A percentile compares a stretch with the other conserved stretches of the same genome.
Evolutionary conservation across 2,888 invertebrate species (phyloP).

Genomic region (Norana najaformis): DNA sequence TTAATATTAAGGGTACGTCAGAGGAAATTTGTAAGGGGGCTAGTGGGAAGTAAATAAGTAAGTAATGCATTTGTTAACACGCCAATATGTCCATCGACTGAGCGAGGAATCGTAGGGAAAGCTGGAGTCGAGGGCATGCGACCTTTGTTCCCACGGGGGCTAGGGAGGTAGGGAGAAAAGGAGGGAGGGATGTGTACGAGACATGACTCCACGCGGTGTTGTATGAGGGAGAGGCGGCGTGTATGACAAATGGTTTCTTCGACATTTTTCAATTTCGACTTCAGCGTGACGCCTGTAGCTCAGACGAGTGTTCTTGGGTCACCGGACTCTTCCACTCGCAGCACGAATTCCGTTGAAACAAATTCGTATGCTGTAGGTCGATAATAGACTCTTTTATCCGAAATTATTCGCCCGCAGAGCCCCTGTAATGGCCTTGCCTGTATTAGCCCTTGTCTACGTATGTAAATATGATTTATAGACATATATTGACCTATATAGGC

Average conservation of each 20-base stretch:
- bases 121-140: too few relatives aligned
- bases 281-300: conserved; percentile 13
- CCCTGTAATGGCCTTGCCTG: background rate
- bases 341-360: background rate
- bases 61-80: too few relatives aligned
- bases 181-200: background rate
- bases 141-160: background rate
- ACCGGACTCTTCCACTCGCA: too few relatives aligned
- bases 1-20: too few relatives aligned
- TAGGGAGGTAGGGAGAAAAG: background rate
- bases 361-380: background rate
- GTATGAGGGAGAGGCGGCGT: background rate
- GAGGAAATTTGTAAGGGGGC: too few relatives aligned
- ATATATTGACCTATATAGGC: too few relatives aligned
- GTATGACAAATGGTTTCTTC: background rate
- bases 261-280: background rate
- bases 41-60: too few relatives aligned
- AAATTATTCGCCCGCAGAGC: background rate
- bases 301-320: too few relatives aligned
- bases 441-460: background rate
- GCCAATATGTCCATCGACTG: too few relatives aligned
- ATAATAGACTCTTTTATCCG: background rate
- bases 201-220: background rate
- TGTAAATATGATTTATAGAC: too few relatives aligned
- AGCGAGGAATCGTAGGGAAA: too few relatives aligned